Conservation (phyloP, 2,888 invertebrate genomes). For the Cecidostiba fungosa region DNA sequence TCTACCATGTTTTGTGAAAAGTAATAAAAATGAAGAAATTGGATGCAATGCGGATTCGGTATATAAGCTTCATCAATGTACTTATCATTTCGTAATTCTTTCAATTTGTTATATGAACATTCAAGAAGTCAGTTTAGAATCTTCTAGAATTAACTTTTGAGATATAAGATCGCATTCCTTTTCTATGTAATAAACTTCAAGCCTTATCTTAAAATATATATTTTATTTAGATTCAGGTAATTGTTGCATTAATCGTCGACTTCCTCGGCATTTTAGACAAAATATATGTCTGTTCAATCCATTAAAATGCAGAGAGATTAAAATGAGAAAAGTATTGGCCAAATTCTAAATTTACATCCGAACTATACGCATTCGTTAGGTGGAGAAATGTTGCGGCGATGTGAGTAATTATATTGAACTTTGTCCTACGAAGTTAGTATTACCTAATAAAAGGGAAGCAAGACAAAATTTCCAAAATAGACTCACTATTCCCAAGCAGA, state of each 20-base stretch:
- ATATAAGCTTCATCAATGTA: constrained; percentile 23
- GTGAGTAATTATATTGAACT: not conserved
- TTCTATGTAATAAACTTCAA: too few species aligned
- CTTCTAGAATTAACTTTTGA: too few species aligned
- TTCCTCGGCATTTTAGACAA: constrained; percentile 39
- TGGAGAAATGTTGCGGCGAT: not conserved
- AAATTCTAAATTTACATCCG: constrained; percentile 32
- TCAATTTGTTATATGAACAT: too few species aligned
- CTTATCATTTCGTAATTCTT: too few species aligned
- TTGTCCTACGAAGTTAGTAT: not conserved
- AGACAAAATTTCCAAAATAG: not conserved
- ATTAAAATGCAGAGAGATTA: not conserved
- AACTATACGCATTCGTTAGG: not conserved
- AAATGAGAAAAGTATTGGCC: constrained; percentile 46
- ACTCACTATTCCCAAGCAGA: not conserved
- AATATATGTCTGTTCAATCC: not conserved
- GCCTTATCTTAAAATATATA: not conserved
- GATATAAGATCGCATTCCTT: too few species aligned
- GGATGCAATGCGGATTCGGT: not conserved
- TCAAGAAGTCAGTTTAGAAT: too few species aligned
- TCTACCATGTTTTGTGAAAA: not conserved
- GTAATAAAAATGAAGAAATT: not conserved
- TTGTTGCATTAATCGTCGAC: constrained; percentile 15
- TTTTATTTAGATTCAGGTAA: constrained; percentile 39
- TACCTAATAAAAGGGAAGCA: not conserved